Percentiles rank a stretch among this genome's conserved stretches.
phyloP scores from a whole-genome alignment of 30 jellyfish, hydroid and myxozoan species.

The Aurelia coerulea region DNA sequence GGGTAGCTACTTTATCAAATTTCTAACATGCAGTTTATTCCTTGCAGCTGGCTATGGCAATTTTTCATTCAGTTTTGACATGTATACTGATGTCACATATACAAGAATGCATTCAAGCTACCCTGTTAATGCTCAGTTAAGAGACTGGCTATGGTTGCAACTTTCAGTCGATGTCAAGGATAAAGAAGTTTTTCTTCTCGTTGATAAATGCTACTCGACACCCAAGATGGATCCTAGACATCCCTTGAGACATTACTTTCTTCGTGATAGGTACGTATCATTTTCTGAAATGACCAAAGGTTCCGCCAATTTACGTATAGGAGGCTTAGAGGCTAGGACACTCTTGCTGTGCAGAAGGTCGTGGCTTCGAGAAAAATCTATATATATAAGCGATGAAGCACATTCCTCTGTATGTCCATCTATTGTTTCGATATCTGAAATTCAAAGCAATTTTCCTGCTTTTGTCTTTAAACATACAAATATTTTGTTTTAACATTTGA shows the following conservation, averaged over 20 bases:
- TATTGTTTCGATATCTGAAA: too few species aligned
- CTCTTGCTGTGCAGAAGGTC: too few species aligned
- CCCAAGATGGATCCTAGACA: constrained; percentile 25
- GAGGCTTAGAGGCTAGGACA: too few species aligned
- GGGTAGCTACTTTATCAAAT: not conserved
- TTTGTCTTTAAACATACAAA: too few species aligned
- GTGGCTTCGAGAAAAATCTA: too few species aligned
- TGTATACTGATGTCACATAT: constrained; percentile 22
- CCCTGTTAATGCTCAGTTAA: constrained; percentile 30
- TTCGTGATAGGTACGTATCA: constrained; percentile 17
- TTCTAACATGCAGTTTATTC: not conserved
- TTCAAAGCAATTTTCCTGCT: too few species aligned
- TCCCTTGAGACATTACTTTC: constrained; percentile 3
- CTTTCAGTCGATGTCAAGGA: constrained; percentile 19
- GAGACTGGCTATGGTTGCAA: constrained; percentile 35
- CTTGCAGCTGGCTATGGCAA: constrained; percentile 41
- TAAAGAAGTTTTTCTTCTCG: constrained; percentile 8
- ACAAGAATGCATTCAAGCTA: constrained; percentile 15
- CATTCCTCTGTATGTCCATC: too few species aligned
- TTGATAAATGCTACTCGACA: constrained; percentile 33
- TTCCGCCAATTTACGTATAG: too few species aligned
- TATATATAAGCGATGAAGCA: too few species aligned
- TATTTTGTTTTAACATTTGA: too few species aligned
- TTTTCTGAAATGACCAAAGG: too few species aligned
- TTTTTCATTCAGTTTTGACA: constrained; percentile 11